Evolutionary conservation across 2,888 invertebrate genomes (phyloP).

Genomic region (Stictocephala bisonia): DNA sequence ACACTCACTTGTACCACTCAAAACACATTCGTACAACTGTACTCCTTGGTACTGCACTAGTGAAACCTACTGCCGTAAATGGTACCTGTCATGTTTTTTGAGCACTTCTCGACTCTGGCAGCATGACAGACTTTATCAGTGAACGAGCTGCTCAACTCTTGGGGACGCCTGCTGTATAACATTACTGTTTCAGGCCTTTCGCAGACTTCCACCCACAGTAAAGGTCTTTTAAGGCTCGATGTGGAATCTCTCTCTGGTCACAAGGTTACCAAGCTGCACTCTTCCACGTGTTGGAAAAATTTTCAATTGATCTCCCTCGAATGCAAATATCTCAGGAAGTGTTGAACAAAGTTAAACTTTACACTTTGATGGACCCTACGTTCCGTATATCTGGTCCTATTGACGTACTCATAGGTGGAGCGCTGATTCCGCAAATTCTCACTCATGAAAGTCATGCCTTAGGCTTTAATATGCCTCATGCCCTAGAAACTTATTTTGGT

Average conservation of each 20-base stretch:
- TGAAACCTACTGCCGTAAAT: not conserved
- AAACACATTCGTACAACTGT: not conserved
- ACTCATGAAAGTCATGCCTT: not conserved
- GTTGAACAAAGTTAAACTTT: not conserved
- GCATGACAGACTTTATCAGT: slow-evolving; percentile 7
- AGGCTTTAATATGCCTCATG: not conserved
- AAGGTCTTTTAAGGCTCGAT: not conserved
- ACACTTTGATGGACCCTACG: not conserved
- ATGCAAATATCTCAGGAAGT: not conserved
- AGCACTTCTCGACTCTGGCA: not conserved
- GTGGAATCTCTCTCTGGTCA: not conserved
- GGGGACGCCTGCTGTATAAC: not conserved
- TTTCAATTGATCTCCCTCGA: not conserved
- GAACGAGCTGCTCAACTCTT: slow-evolving; percentile 1
- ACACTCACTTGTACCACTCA: not conserved
- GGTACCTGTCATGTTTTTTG: not conserved
- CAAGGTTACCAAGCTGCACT: not conserved
- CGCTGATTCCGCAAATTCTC: not conserved
- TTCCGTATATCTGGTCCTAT: not conserved
- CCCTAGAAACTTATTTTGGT: not conserved
- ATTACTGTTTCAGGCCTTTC: not conserved
- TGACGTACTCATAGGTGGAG: not conserved
- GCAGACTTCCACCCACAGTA: not conserved
- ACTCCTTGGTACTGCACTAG: not conserved
- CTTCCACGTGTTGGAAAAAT: not conserved